phyloP scores from a whole-genome alignment of 1,140 invertebrate species.

The Saxidomus purpurata region DNA sequence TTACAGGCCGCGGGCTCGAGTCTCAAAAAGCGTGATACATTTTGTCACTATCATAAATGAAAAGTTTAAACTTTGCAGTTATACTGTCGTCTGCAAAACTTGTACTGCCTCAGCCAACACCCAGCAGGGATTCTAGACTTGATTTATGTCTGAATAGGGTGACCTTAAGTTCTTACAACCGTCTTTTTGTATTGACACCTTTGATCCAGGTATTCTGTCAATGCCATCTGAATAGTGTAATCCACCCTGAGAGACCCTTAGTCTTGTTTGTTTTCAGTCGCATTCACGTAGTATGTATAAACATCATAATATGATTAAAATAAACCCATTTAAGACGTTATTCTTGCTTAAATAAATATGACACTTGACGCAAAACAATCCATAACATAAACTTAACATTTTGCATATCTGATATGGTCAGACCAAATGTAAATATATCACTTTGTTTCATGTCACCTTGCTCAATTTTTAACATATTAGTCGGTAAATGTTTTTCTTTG shows the following conservation, averaged over 20 bases:
- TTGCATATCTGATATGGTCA: background rate
- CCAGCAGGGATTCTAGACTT: too few species aligned
- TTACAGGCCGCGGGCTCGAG: too few species aligned
- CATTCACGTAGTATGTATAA: background rate
- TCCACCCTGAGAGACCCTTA: background rate
- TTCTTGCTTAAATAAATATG: slow-evolving; percentile 37
- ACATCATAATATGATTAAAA: slow-evolving; percentile 8
- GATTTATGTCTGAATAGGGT: too few species aligned
- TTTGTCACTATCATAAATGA: too few species aligned
- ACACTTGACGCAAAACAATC: slow-evolving; percentile 19
- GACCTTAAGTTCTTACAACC: too few species aligned
- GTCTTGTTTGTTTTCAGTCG: background rate
- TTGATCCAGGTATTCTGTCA: background rate
- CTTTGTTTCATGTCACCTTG: background rate
- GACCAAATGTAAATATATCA: too few species aligned
- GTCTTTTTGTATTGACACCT: background rate
- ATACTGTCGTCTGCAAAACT: too few species aligned
- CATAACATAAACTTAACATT: background rate
- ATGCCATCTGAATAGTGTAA: background rate
- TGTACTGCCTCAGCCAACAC: too few species aligned
- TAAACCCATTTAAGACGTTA: slow-evolving; percentile 30
- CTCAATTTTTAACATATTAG: background rate
- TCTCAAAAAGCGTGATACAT: too few species aligned
- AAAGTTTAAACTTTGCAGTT: too few species aligned
- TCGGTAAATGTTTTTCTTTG: too few species aligned